Conservation (phyloP, 2,888 invertebrate species). For the Tyria jacobaeae region DNA sequence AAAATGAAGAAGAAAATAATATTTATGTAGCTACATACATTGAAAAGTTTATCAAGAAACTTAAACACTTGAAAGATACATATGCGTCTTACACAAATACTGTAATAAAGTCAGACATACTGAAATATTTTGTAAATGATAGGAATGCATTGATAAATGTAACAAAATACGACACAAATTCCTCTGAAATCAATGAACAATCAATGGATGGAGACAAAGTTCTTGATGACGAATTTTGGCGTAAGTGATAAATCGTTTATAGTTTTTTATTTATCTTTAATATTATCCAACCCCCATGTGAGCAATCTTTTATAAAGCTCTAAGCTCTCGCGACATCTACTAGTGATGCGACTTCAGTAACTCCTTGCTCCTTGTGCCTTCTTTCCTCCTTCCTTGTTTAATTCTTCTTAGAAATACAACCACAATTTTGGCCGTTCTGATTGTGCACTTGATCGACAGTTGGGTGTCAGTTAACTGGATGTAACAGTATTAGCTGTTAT, state of each 20-base stretch:
- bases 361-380: too few relatives aligned
- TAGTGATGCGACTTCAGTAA: too few relatives aligned
- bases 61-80: conserved; percentile 6
- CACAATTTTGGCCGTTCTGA: too few relatives aligned
- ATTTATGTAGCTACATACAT: conserved; percentile 49
- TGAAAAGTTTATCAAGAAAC: conserved; percentile 51
- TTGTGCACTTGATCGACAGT: too few relatives aligned
- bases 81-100: neutral
- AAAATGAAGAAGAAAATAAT: conserved; percentile 32
- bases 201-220: neutral
- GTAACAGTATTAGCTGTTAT: too few relatives aligned
- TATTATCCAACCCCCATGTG: too few relatives aligned
- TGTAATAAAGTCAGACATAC: conserved; percentile 7
- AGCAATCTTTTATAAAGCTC: too few relatives aligned
- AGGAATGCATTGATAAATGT: conserved; percentile 1
- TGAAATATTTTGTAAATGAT: conserved; percentile 6
- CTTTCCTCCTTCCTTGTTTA: too few relatives aligned
- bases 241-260: conserved; percentile 50
- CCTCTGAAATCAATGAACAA: neutral
- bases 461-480: too few relatives aligned
- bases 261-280: neutral
- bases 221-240: conserved; percentile 63
- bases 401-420: too few relatives aligned
- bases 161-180: conserved; percentile 29
- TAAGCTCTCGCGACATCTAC: too few relatives aligned